A percentile compares a stretch with the other conserved stretches of the same genome.
Conservation (phyloP, 1,140 invertebrate species). For the Zaprionus gabonicus region DNA sequence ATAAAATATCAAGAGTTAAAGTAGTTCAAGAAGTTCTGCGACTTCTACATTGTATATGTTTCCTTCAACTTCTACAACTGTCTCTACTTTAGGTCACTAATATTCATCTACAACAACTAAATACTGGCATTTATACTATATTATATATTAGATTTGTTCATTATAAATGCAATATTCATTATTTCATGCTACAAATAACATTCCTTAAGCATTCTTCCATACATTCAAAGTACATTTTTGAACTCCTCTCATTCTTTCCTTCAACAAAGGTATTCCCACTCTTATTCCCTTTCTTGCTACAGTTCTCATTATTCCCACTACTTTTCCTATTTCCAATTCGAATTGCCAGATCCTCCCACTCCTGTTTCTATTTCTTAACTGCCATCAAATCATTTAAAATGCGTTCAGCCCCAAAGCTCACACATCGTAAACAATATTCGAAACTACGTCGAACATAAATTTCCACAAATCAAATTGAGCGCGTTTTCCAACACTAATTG, state of each 20-base stretch:
- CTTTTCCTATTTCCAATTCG: not conserved
- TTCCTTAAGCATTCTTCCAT: too few relatives aligned
- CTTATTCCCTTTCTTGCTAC: not conserved
- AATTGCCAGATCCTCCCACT: not conserved
- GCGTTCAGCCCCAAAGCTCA: slow-evolving; percentile 71
- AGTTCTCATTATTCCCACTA: not conserved
- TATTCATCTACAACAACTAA: too few relatives aligned
- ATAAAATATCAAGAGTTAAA: too few relatives aligned
- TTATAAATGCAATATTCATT: too few relatives aligned
- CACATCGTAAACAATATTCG: slow-evolving; percentile 69
- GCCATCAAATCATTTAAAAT: slow-evolving; percentile 66
- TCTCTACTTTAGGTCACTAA: too few relatives aligned
- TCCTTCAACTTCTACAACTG: too few relatives aligned
- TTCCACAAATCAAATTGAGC: slow-evolving; percentile 81
- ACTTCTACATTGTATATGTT: too few relatives aligned
- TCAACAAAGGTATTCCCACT: not conserved
- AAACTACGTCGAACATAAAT: slow-evolving; percentile 67
- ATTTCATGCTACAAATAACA: too few relatives aligned
- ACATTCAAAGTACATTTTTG: not conserved
- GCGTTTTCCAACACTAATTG: slow-evolving; percentile 78
- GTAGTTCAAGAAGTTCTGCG: too few relatives aligned
- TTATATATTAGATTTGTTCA: too few relatives aligned
- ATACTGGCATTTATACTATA: too few relatives aligned
- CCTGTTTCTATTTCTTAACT: slow-evolving; percentile 1
- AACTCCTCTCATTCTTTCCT: not conserved